phyloP scores from a whole-genome alignment of 2,113 vertebrate genomes.

The Dermatemys mawii region DNA sequence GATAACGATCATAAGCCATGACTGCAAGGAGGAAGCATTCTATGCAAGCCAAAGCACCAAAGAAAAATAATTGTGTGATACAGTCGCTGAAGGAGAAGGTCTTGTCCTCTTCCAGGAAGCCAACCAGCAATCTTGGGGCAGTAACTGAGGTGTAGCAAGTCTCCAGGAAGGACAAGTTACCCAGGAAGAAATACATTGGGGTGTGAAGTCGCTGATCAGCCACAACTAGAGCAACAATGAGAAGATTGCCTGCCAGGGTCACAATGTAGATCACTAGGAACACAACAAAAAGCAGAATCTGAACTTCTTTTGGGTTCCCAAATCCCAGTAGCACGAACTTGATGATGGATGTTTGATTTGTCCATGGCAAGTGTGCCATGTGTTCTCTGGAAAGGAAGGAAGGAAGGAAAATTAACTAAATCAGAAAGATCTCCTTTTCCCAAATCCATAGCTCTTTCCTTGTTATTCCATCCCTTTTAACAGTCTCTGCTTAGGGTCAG shows the following conservation, averaged over 20 bases:
- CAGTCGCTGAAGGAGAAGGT: not conserved
- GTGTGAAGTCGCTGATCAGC: not conserved
- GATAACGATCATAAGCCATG: not conserved
- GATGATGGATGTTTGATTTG: not conserved
- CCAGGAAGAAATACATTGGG: not conserved
- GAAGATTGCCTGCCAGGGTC: not conserved
- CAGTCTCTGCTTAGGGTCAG: not conserved
- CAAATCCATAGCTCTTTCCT: not conserved
- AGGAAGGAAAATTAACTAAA: not conserved
- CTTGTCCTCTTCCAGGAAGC: not conserved
- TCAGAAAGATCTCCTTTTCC: not conserved
- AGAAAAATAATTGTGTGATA: not conserved
- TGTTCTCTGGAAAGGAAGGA: not conserved
- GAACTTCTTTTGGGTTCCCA: not conserved
- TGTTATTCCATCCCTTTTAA: not conserved
- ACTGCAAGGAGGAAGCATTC: not conserved
- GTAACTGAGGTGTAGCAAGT: not conserved
- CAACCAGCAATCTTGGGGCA: not conserved
- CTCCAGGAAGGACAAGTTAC: not conserved
- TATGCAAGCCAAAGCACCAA: not conserved
- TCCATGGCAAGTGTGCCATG: not conserved
- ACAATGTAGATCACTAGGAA: not conserved
- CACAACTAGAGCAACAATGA: not conserved
- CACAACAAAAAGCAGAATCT: not conserved
- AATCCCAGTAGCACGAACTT: not conserved